A percentile compares a stretch with the other conserved stretches of the same genome.
Conservation (phyloP, 2,113 vertebrate genomes). For the Hippocampus guttulatus region DNA sequence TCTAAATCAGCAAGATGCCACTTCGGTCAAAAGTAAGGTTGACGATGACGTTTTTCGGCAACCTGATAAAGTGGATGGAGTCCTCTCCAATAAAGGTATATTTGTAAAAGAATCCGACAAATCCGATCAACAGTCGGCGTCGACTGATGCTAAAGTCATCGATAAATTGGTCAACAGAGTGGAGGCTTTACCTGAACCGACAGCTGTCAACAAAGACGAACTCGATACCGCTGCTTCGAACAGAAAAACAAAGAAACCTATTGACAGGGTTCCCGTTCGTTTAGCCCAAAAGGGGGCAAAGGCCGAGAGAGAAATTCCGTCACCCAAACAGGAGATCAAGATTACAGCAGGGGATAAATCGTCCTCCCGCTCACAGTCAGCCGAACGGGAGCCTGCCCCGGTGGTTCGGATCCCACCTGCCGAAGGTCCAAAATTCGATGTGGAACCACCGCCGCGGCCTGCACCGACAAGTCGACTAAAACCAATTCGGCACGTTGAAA, state of each 20-base stretch:
- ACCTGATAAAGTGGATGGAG: conserved; percentile 16
- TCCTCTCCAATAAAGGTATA: conserved; percentile 4
- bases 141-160: conserved; percentile 8
- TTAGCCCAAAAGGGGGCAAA: conserved; percentile 39
- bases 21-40: conserved; percentile 10
- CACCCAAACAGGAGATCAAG: conserved; percentile 22
- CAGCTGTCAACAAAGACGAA: conserved; percentile 40
- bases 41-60: conserved; percentile 2
- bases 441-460: neutral
- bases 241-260: conserved; percentile 43
- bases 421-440: conserved; percentile 11
- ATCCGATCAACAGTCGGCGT: conserved; percentile 6
- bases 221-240: conserved; percentile 35
- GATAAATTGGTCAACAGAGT: conserved; percentile 15
- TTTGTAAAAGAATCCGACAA: neutral
- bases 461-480: conserved; percentile 20
- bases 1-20: conserved; percentile 9
- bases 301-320: conserved; percentile 4
- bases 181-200: conserved; percentile 15
- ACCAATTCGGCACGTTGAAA: conserved; percentile 2
- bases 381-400: conserved; percentile 5
- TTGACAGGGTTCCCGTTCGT: conserved; percentile 32
- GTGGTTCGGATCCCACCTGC: conserved; percentile 1
- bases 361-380: conserved; percentile 10
- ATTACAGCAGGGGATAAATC: conserved; percentile 15